Percentiles rank a stretch among this genome's conserved stretches.
Evolutionary conservation across 2,888 invertebrate species (phyloP).

Genomic region (Dryocosmus kuriphilus): DNA sequence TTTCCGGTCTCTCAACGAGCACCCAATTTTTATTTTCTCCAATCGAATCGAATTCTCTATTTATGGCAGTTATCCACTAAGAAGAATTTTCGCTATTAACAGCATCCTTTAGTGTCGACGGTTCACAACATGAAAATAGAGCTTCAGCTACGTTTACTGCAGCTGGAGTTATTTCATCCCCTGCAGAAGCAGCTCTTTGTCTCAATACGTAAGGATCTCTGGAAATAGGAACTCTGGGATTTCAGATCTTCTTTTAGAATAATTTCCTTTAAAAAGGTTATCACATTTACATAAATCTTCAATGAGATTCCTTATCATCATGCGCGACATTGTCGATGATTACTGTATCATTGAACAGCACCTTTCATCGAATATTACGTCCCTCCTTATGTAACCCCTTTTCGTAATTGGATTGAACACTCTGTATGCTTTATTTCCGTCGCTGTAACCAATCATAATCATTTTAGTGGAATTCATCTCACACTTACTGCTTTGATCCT

Average conservation of each 20-base stretch:
- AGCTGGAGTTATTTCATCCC: too few relatives aligned
- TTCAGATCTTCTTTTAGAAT: too few relatives aligned
- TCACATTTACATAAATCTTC: too few relatives aligned
- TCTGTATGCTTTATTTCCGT: conserved; percentile 30
- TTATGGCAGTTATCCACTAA: conserved; percentile 41
- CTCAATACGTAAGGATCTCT: too few relatives aligned
- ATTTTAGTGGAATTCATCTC: conserved; percentile 5
- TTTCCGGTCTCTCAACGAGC: too few relatives aligned
- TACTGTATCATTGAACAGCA: background rate
- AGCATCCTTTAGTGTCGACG: conserved; percentile 40
- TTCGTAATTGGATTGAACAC: conserved; percentile 34
- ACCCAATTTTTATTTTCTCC: conserved; percentile 30
- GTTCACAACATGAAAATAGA: conserved; percentile 9
- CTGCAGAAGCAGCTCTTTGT: too few relatives aligned
- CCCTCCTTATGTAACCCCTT: conserved; percentile 1
- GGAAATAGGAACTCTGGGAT: too few relatives aligned
- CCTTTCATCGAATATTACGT: conserved; percentile 42
- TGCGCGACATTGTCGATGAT: too few relatives aligned
- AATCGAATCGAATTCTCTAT: conserved; percentile 40
- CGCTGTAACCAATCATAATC: conserved; percentile 37
- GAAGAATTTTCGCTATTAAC: conserved; percentile 23
- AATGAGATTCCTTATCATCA: too few relatives aligned
- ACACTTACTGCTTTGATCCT: conserved; percentile 11
- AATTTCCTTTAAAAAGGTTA: too few relatives aligned
- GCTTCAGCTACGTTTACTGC: too few relatives aligned